phyloP scores from a whole-genome alignment of 2,113 vertebrate species.

The Bos javanicus region DNA sequence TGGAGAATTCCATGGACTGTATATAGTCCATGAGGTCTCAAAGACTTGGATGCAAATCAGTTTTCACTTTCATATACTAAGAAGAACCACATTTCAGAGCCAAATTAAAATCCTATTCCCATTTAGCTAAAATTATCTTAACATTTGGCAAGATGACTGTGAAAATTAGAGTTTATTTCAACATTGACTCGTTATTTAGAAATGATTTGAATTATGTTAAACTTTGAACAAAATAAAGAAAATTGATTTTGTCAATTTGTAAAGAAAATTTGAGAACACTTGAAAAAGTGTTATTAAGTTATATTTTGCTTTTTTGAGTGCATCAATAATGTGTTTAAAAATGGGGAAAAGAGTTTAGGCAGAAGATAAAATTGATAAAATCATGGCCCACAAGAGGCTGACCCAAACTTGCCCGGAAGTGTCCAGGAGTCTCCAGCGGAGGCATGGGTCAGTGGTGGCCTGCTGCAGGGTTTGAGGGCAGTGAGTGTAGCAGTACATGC shows the following conservation, averaged over 20 bases:
- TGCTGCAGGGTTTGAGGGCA: neutral
- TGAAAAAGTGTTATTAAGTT: neutral
- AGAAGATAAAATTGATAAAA: neutral
- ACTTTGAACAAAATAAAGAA: neutral
- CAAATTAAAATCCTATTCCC: neutral
- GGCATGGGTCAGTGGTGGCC: neutral
- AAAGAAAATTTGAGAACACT: neutral
- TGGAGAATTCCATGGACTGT: neutral
- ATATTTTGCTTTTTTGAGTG: neutral
- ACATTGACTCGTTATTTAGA: neutral
- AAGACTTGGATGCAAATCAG: rapidly evolving
- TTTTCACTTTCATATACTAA: neutral
- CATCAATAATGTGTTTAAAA: neutral
- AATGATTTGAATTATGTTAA: neutral
- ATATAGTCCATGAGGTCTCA: neutral
- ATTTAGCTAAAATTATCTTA: neutral
- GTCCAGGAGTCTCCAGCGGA: rapidly evolving
- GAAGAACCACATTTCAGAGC: neutral
- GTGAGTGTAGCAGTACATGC: neutral
- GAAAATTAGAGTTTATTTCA: neutral
- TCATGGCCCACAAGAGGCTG: neutral
- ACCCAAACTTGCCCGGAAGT: neutral
- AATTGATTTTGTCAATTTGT: neutral
- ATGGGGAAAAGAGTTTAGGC: neutral
- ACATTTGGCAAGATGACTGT: neutral